These are phyloP conservation scores for Diarsia rubi DNA, from an alignment of 2,888 invertebrate species.

Conservation along the genomic window DNA sequence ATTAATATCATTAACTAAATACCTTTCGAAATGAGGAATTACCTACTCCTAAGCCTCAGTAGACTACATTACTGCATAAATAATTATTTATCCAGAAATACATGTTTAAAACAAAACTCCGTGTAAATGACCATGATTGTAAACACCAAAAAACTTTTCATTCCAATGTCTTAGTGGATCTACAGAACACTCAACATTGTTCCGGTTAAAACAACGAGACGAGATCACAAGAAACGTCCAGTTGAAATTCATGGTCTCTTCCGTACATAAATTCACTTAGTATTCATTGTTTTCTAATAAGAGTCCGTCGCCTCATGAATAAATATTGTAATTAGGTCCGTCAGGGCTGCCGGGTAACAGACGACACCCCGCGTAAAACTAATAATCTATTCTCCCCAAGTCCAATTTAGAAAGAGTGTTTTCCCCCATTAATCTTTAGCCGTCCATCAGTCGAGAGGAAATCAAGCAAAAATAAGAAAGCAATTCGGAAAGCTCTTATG, in stretches of 20 bases:
- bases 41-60: too few species aligned
- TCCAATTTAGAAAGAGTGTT: constrained; percentile 83
- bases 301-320: constrained; percentile 71
- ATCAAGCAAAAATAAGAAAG: constrained; percentile 72
- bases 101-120: neutral
- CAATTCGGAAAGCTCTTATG: constrained; percentile 53
- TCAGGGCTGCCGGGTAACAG: constrained; percentile 52
- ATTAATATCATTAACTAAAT: neutral
- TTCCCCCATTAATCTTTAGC: constrained; percentile 82
- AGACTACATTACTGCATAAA: neutral
- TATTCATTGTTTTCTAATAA: constrained; percentile 76
- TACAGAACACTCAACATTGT: neutral
- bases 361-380: constrained; percentile 75
- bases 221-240: constrained; percentile 51
- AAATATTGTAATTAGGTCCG: constrained; percentile 77
- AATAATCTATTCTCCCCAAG: constrained; percentile 77
- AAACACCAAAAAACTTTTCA: neutral
- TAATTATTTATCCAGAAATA: neutral
- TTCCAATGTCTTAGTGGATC: constrained; percentile 3
- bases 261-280: constrained; percentile 72
- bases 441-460: constrained; percentile 77
- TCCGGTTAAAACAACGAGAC: constrained; percentile 55
- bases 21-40: neutral
- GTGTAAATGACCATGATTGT: neutral
- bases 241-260: constrained; percentile 65